Evolutionary conservation across 2,113 vertebrate genomes (phyloP), one percentile per base, ranked within the genome.

Genomic region (Thryonomys swinderianus): DNA sequence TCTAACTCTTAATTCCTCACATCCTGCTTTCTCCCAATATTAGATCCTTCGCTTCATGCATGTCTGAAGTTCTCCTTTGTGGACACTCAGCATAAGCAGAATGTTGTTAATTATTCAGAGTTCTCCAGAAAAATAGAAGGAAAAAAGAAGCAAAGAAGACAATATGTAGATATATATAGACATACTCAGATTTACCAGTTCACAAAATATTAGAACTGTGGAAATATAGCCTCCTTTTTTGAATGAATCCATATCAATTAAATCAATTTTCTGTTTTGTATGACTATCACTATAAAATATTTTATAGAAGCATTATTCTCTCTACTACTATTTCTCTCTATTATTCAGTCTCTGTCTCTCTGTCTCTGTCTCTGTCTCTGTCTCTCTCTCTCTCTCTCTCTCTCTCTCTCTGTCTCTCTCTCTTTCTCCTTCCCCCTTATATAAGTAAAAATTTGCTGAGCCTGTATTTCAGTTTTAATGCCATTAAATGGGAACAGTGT

Each of bases 121-220:
- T 84, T 66, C 30, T 73, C 64, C n/a, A 79, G 53, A 30, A 76
- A 48, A 73, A 20, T 1, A 32, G 13, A 45, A 27, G 5, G 42
- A 5, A 74, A 7, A 69, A 3, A 21, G 8, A 40, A 37, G 8
- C 13, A 76, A 1, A 48, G 37, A 18, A 57, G 18, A 45, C 27
- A 5, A 45, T 30, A 16, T 51, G 13, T 42, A 9, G 7, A 76
- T 7, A 45, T 73, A 12, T 61, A n/a, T 7, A 37, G 12, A 8
- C 23, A 48, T 1, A 48, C 32, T 61, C 10, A 69, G 85, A 40
- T 27, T 53, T 82, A 79, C 10, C 3, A 85, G 42, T 74, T 74
- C 45, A 91, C 78, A 79, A 90, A 93, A 53, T 76, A 92, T 71
- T 89, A 95, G 57, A 64, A 62, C 91, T 87, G 25, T 95, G n/a